Evolutionary conservation across 2,888 invertebrate genomes (phyloP), one percentile per base, ranked within the genome.

Genomic region (Pachliopta kotzebuea): DNA sequence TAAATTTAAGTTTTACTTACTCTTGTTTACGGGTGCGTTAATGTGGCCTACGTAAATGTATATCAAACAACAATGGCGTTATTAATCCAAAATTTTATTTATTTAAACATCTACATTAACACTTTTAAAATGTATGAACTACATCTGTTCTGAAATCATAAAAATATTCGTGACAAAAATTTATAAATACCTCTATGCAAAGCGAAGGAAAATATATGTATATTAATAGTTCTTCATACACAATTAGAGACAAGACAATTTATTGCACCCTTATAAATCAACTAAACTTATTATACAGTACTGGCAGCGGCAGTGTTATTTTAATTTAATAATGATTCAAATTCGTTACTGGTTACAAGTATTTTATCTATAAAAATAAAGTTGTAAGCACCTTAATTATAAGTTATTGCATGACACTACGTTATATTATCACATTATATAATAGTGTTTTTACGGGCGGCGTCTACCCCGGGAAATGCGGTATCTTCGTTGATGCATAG

Each of bases 401-500:
- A 54, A 49, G 54, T 61, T 54, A 24, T 56, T 17, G 23, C 49
- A 14, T 24, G 24, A 26, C 54, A 53, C 53, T 54, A 45, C 9
- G n/a, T 49, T 18, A 45, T 50, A n/a, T 17, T 62, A 61, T 59
- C 58, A 49, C 24, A 18, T 24, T 20, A 21, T 20, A 24, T 56
- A 14, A 31, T 52, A n/a, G 45, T 31, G 20, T 23, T 55, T 23
- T 58, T 20, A 65, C 17, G 24, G 78, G 61, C 78, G 76, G 57
- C 80, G 84, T 65, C 83, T 76, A 23, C 82, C 84, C 37, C 85
- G 80, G 23, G 79, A 73, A 24, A 77, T 62, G 29, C 76, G 75
- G 7, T 70, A 67, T 37, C 71, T 67, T 17, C 73, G 68, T 53
- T 73, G 69, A 65, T 66, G 56, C 14, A 59, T 65, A 26, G 63